A percentile compares a stretch with the other conserved stretches of the same genome.
Conservation (phyloP, 2,888 invertebrate species). For the Ceramica pisi region DNA sequence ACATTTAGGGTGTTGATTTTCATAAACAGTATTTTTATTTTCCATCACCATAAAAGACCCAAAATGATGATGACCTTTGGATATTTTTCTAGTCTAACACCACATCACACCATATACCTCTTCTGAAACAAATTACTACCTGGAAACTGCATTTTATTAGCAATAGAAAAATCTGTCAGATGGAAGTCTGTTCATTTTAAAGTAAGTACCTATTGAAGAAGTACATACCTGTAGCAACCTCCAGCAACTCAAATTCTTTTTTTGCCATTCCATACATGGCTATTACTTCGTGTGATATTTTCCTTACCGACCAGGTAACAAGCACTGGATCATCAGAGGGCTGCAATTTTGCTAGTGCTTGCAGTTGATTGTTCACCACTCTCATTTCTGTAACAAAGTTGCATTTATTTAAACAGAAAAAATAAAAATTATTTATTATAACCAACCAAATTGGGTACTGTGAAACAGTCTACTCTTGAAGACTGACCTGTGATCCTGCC, state of each 20-base stretch:
- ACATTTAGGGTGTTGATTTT: neutral
- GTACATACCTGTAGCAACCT: conserved; percentile 78
- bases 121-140: neutral
- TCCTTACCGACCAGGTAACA: conserved; percentile 80
- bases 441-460: neutral
- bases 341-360: conserved; percentile 79
- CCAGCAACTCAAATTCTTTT: conserved; percentile 78
- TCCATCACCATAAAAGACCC: too few species aligned
- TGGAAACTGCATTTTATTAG: neutral
- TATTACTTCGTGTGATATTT: conserved; percentile 76
- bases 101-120: too few species aligned
- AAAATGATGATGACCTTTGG: too few species aligned
- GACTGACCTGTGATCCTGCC: too few species aligned
- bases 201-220: neutral
- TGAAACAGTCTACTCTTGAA: too few species aligned
- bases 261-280: conserved; percentile 71
- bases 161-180: neutral
- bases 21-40: neutral
- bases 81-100: too few species aligned
- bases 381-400: conserved; percentile 71
- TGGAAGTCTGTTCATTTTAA: neutral
- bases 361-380: conserved; percentile 77
- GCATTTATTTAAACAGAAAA: neutral
- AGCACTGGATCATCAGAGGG: conserved; percentile 77
- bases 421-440: neutral